Evolutionary conservation across 2,888 invertebrate species (phyloP), one percentile per base, ranked within the genome.

Genomic region (Apamea epomidion): DNA sequence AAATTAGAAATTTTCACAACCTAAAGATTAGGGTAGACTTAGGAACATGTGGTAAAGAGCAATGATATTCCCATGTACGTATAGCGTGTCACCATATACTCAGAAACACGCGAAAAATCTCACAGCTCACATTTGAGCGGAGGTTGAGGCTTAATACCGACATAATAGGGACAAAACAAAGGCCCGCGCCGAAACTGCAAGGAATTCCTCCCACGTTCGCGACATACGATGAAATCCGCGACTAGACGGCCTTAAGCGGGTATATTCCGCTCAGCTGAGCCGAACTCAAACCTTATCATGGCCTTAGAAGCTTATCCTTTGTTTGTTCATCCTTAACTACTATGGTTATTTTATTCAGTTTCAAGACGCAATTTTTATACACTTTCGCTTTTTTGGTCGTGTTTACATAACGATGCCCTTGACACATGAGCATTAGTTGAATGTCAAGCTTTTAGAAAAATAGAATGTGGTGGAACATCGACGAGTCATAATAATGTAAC

Each of bases 271-370:
- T 91, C 88, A 80, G 88, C 85, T 88, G 90, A 90, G 90, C 92
- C 92, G 90, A 92, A 92, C 91, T 92, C 92, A 91, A 80, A 92
- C 92, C 94, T 92, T 94, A 93, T 94, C 93, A 92, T 91, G 89
- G 84, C 75, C 84, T 85, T 81, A 83, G 37, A 68, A 89, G 91
- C 91, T 93, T 92, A 93, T 93, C 92, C 92, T 92, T 94, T 93
- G 92, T 94, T 93, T 92, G 90, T 88, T 91, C 62, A 84, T 85
- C 88, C 86, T 85, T 89, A 90, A 89, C 88, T 90, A 90, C 86
- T 84, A 71, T 81, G 69, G 74, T 72, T 84, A 84, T 80, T 78
- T 85, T 83, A 82, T 82, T 78, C 80, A 78, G 77, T 74, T 68
- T 68, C 45, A 18, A 29, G 60, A 65, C 48, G 32, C 18, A 10